Percentiles rank a stretch among this genome's conserved stretches.
phyloP scores from a whole-genome alignment of 2,888 invertebrate species.

The Drosophila formosana region DNA sequence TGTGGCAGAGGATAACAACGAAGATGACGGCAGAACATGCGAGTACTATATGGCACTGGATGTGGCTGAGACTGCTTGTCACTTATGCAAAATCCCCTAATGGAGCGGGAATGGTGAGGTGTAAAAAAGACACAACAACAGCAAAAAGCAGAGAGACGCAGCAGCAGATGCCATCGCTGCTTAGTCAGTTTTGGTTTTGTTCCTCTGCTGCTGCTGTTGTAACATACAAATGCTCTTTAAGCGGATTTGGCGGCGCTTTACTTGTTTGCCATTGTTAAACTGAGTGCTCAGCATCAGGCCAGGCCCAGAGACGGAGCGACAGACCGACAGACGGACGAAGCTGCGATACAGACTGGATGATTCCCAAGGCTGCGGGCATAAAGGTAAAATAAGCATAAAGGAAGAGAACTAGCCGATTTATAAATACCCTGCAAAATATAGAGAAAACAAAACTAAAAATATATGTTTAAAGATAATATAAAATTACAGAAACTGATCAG shows the following conservation, averaged over 20 bases:
- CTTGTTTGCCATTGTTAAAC: slow-evolving; percentile 80
- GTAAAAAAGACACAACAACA: slow-evolving; percentile 55
- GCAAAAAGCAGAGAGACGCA: slow-evolving; percentile 15
- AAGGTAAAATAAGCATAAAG: slow-evolving; percentile 19
- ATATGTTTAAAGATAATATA: not conserved
- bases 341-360: slow-evolving; percentile 16
- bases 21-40: slow-evolving; percentile 9
- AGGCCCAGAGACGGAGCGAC: slow-evolving; percentile 8
- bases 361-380: slow-evolving; percentile 14
- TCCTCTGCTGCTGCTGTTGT: slow-evolving; percentile 32
- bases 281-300: slow-evolving; percentile 74
- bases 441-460: too few relatives aligned
- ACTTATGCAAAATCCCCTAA: slow-evolving; percentile 79
- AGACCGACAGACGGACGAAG: slow-evolving; percentile 5
- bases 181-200: slow-evolving; percentile 48
- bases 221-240: slow-evolving; percentile 79
- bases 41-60: slow-evolving; percentile 1
- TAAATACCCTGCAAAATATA: slow-evolving; percentile 36
- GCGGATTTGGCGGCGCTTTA: slow-evolving; percentile 75
- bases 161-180: slow-evolving; percentile 41
- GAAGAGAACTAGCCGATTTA: not conserved
- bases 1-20: slow-evolving; percentile 24
- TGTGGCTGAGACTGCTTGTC: slow-evolving; percentile 53
- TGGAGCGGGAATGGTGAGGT: slow-evolving; percentile 67
- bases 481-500: not conserved